Conservation (phyloP, 1,140 invertebrate species). For the Muscidifurax raptorellus region DNA sequence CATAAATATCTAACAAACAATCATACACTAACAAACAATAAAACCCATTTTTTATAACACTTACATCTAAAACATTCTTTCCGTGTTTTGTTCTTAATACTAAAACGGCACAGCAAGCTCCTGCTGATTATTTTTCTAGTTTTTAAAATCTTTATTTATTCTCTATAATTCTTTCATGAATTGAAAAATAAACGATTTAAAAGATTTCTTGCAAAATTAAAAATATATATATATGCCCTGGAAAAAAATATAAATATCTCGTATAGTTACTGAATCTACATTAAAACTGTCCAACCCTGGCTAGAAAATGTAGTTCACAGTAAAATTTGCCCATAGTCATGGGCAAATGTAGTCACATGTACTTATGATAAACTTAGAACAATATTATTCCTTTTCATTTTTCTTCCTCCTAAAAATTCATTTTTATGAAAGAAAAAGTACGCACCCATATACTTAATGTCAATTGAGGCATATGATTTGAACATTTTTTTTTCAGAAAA, state of each 20-base stretch:
- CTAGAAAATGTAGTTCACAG: conserved; percentile 11
- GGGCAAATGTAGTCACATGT: neutral
- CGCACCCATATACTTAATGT: too few species aligned
- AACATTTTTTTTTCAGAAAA: neutral
- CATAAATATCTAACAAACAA: conserved; percentile 46
- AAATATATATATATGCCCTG: conserved; percentile 10
- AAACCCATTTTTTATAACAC: conserved; percentile 49
- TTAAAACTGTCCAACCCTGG: neutral
- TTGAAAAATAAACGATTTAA: conserved; percentile 30
- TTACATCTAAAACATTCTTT: conserved; percentile 38
- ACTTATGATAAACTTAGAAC: neutral
- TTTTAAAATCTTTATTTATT: neutral
- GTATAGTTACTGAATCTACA: neutral
- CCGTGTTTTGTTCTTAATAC: conserved; percentile 21
- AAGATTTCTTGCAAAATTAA: neutral
- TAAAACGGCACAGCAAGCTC: conserved; percentile 40
- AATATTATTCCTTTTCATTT: neutral
- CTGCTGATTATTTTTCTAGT: conserved; percentile 20
- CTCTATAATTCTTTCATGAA: neutral
- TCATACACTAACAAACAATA: conserved; percentile 43
- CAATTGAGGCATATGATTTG: neutral
- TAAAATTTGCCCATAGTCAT: neutral
- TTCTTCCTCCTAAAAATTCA: neutral
- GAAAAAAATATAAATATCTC: conserved; percentile 32
- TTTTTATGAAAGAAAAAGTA: neutral